These are phyloP conservation scores for Philopedon plagiatum DNA, from an alignment of 2,888 invertebrate genomes.

Conservation along the genomic window DNA sequence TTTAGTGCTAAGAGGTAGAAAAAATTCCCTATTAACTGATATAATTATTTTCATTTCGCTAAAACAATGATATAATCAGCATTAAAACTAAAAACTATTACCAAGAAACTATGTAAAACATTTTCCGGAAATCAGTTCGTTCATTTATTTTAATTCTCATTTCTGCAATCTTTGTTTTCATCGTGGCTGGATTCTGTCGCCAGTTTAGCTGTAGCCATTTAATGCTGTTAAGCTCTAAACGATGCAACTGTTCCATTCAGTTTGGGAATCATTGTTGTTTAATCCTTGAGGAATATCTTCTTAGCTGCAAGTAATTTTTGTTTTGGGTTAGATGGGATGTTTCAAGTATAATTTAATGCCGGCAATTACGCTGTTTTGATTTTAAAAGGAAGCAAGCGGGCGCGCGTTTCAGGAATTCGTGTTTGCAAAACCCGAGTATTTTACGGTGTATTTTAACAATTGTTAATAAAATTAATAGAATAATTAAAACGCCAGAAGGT, in stretches of 20 bases:
- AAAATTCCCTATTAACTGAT: no score
- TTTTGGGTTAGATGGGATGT: not conserved
- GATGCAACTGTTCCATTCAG: not conserved
- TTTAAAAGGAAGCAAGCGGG: not conserved
- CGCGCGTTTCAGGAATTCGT: no score
- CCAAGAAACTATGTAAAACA: not conserved
- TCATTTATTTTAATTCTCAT: slow-evolving; percentile 1
- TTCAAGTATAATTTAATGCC: not conserved
- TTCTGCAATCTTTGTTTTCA: not conserved
- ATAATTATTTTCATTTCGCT: no score
- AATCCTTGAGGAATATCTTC: not conserved
- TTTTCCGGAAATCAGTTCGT: not conserved
- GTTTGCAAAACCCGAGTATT: no score
- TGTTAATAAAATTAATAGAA: no score
- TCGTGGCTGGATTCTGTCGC: slow-evolving; percentile 1
- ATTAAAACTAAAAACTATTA: no score
- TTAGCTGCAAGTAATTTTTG: not conserved
- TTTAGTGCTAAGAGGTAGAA: no score
- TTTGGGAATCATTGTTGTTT: not conserved
- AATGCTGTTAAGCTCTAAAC: slow-evolving; percentile 1
- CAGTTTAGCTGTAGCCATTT: slow-evolving; percentile 3
- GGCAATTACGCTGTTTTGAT: not conserved
- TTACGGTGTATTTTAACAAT: no score
- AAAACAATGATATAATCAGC: no score
- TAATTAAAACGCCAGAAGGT: no score